These are phyloP conservation scores for Porphyrio hochstetteri DNA, from an alignment of 2,113 vertebrate species.

Conservation along the genomic window DNA sequence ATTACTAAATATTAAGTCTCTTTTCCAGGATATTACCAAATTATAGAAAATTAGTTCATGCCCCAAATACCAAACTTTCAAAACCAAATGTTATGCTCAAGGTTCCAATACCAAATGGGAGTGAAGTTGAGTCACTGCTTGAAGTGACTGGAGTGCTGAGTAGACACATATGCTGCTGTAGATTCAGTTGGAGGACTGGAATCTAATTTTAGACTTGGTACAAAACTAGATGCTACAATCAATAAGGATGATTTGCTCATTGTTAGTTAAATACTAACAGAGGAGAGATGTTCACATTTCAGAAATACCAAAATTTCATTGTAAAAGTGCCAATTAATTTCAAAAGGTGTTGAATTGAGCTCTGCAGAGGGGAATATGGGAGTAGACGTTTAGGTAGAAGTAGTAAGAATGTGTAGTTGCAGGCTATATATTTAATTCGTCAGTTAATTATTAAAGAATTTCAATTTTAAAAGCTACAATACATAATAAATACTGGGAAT, in stretches of 20 bases:
- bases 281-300: not conserved
- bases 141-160: not conserved
- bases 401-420: not conserved
- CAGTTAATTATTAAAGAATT: not conserved
- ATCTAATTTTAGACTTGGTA: not conserved
- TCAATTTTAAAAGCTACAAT: not conserved
- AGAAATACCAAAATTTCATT: conserved; percentile 5
- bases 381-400: not conserved
- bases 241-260: not conserved
- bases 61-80: not conserved
- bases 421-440: not conserved
- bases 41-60: not conserved
- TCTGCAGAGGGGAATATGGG: not conserved
- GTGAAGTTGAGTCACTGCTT: not conserved
- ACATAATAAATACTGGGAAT: not conserved
- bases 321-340: not conserved
- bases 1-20: not conserved
- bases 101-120: not conserved
- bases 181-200: not conserved
- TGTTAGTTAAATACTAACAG: not conserved
- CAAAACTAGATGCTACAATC: not conserved
- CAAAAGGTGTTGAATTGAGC: not conserved
- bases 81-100: not conserved
- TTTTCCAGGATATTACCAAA: not conserved
- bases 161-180: not conserved